phyloP scores from a whole-genome alignment of 1,140 invertebrate species.

The Platorchestia sp. region DNA sequence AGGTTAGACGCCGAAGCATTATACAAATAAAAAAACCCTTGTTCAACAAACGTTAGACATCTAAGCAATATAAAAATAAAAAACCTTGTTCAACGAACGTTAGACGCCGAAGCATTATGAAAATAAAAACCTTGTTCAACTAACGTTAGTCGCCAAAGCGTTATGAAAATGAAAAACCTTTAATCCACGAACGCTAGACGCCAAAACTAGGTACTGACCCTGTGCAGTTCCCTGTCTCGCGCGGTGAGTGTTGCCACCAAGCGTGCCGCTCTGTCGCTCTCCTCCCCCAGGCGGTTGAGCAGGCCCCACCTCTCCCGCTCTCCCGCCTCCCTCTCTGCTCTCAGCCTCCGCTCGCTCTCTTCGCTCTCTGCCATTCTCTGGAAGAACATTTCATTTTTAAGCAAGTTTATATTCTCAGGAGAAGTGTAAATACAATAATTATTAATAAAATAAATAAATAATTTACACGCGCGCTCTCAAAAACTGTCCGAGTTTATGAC shows the following conservation, averaged over 20 bases:
- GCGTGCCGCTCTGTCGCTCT: constrained; percentile 87
- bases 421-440: background rate
- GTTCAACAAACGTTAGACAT: too few relatives aligned
- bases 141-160: too few relatives aligned
- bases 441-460: constrained; percentile 63
- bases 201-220: constrained; percentile 57
- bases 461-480: background rate
- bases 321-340: constrained; percentile 83
- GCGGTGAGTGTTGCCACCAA: constrained; percentile 88
- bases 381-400: background rate
- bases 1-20: too few relatives aligned
- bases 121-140: too few relatives aligned
- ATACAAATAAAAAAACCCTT: too few relatives aligned
- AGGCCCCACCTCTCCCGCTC: constrained; percentile 91
- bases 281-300: constrained; percentile 87
- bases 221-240: constrained; percentile 75
- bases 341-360: constrained; percentile 79
- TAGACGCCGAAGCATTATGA: too few relatives aligned
- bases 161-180: too few relatives aligned
- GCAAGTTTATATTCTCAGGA: too few relatives aligned
- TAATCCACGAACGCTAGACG: too few relatives aligned
- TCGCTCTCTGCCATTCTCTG: constrained; percentile 83
- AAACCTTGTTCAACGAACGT: too few relatives aligned
- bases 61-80: too few relatives aligned
- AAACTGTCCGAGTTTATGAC: too few relatives aligned